Evolutionary conservation across 2,113 vertebrate species (phyloP), one percentile per base, ranked within the genome.

Genomic region (Tor tambroides): DNA sequence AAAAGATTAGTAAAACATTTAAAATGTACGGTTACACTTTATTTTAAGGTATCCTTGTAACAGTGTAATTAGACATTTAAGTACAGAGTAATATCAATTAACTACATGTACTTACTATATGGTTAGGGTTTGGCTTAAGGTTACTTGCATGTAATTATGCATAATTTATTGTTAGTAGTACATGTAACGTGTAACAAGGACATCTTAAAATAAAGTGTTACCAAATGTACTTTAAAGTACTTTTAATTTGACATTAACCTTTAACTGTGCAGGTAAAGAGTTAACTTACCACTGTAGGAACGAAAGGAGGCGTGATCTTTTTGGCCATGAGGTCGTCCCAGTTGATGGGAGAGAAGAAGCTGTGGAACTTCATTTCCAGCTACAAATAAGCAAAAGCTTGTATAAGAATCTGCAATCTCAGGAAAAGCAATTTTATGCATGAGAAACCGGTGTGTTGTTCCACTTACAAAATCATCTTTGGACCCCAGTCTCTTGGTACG

Each of bases 241-340:
- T 59, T 23, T 1, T 23, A 59, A 23, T 59, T 59, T 59, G 21
- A 54, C 17, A 1, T 54, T 21, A n/a, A n/a, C n/a, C n/a, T n/a
- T n/a, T n/a, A n/a, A n/a, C n/a, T n/a, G n/a, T 61, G 9, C 30
- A 80, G 30, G 19, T 35, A 38, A 38, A 84, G 11, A 32, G 63
- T 49, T 12, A 56, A 84, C 95, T 87, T 89, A 96, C 95, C 95
- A 96, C 94, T 54, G 94, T 91, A 43, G 95, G 95, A 28, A 95
- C 49, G 41, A 95, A 96, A 0, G 94, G 95, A 67, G 95, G 95
- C 0, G 83, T 92, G 90, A 96, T 93, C 89, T 94, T 96, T 91
- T 94, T 95, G 80, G 92, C 92, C 94, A 96, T 94, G 87, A 96
- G 94, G 87, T 96, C 95, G 4, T 95, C 95, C 95, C 95, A 96